Base-by-base conservation (phyloP, 1,140 invertebrate species). In the Paraescarpia echinospica region DNA sequence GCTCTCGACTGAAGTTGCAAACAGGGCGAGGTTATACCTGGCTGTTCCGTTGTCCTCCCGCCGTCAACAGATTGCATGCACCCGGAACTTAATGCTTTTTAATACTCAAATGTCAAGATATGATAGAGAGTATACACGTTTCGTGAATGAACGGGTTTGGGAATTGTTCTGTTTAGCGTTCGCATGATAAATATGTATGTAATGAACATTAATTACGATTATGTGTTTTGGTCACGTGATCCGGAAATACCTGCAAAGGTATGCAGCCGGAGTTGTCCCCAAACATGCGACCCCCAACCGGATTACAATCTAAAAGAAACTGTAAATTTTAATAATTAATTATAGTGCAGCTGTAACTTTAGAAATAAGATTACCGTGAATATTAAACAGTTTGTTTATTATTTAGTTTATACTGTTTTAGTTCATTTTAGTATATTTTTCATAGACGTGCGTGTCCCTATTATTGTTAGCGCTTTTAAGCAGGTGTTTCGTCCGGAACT, bases 11-110 rank as follows among this genome's bases (percentile, higher is more conserved):
- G 4, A 77, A 77, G 59, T 77, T 77, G 59, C 59, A 77, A 77
- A 77, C 59, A 77, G 59, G 59, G 59, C 59, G 59, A 77, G 59
- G 59, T 77, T 77, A 77, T 77, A 77, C 59, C 59, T 77, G 59
- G 59, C 59, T 77, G 59, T 77, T 77, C 59, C 59, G 59, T 77
- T 12, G 2, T 77, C 59, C 59, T 77, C 59, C 59, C 59, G 2
- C 59, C 59, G 59, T 18, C 59, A 77, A 1, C 14, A 77, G 22
- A 77, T 77, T 77, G 59, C 59, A 77, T 22, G 9, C 59, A 31
- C 9, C 2, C 59, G 22, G 27, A 77, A 77, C 27, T 18, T 2
- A 31, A 77, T 9, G 59, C 59, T 77, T 77, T 77, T 27, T 77
- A 77, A 77, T 77, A 2, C 27, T 18, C 59, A 77, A 77, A 27